Evolutionary conservation across 2,113 vertebrate genomes (phyloP), one percentile per base, ranked within the genome.

Genomic region (Paralichthys olivaceus): DNA sequence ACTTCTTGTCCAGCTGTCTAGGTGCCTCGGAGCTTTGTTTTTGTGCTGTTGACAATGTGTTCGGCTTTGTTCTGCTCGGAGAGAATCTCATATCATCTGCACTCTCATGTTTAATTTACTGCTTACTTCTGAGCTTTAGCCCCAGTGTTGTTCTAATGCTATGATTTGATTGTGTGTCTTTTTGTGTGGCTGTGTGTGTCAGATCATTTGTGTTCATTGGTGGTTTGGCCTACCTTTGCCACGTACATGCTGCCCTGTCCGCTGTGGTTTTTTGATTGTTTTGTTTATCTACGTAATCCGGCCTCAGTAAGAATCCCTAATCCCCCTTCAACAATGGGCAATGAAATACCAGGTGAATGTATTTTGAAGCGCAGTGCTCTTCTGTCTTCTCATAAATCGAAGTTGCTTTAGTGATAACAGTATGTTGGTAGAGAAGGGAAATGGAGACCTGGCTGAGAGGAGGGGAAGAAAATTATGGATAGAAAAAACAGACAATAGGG

Each of bases 251-350:
- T 15, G 26, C 7, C 49, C 32, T 37, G 45, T 25, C 49, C 1
- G 6, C 67, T 66, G 61, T 75, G 63, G 57, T 57, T 67, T 89
- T 88, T 64, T 56, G 22, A 69, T 26, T 60, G 56, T 64, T 80
- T 81, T 86, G 79, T 79, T 86, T 83, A 67, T 82, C 29, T 69
- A 23, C 66, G 72, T 90, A 84, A 89, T 85, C 83, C 51, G 7
- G 19, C 58, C 71, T 79, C 32, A 80, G 60, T 80, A 60, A 77
- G 32, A 89, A 63, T 73, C 55, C 66, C 54, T 81, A 82, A 88
- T 89, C 72, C 76, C 22, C 7, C 32, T 17, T 7, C 53, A 71
- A 40, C 49, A 69, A 68, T 67, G n/a, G 43, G 47, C 2, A 61
- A 15, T 51, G n/a, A 69, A 74, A 61, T 23, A 74, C 4, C 20